These are phyloP conservation scores for Littorina saxatilis DNA, from an alignment of 1,140 invertebrate genomes.

Conservation along the genomic window DNA sequence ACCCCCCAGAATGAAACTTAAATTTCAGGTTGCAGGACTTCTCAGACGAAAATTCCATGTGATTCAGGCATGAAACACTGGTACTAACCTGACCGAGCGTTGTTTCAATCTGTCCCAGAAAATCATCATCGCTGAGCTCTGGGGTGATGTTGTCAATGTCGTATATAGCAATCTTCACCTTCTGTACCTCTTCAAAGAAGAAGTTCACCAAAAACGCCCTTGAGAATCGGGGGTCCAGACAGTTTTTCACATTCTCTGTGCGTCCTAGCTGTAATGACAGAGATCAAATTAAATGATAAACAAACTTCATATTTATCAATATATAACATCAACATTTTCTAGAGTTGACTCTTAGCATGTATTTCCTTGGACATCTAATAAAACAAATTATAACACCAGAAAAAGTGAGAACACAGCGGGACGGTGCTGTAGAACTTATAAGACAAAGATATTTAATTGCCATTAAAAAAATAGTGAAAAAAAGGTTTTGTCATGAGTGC, in stretches of 20 bases:
- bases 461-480: too few relatives aligned
- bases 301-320: too few relatives aligned
- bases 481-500: too few relatives aligned
- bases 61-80: conserved; percentile 46
- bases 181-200: conserved; percentile 79
- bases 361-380: not conserved
- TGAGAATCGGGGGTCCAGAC: conserved; percentile 80
- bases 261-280: conserved; percentile 73
- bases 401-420: not conserved
- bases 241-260: conserved; percentile 81
- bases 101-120: conserved; percentile 78
- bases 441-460: too few relatives aligned
- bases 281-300: not conserved
- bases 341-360: not conserved
- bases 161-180: conserved; percentile 78
- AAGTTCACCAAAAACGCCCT: conserved; percentile 77
- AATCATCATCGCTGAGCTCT: conserved; percentile 79
- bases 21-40: too few relatives aligned
- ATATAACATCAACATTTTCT: too few relatives aligned
- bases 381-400: not conserved
- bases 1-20: too few relatives aligned
- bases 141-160: conserved; percentile 78
- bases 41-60: too few relatives aligned
- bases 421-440: too few relatives aligned
- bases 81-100: conserved; percentile 77